Evolutionary conservation across 2,797 vertebrate genomes (phyloP).

Genomic region (Orientallactaga sibirica): DNA sequence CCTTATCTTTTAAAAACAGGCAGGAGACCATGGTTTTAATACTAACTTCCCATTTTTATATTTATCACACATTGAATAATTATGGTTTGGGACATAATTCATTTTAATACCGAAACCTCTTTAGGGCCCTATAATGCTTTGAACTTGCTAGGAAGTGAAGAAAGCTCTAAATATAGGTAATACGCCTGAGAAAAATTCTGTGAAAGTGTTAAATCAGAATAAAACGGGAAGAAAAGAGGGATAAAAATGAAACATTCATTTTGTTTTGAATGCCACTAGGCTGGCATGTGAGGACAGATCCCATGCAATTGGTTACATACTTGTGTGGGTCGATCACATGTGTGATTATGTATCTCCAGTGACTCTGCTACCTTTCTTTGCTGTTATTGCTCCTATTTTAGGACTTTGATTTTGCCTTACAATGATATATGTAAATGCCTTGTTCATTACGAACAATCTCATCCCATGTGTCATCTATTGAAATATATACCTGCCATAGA

Average conservation of each 20-base stretch:
- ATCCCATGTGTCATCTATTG: background rate
- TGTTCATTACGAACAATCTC: background rate
- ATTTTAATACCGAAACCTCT: constrained; percentile 48
- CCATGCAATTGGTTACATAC: background rate
- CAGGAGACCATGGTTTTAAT: constrained; percentile 41
- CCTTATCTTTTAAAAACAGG: constrained; percentile 35
- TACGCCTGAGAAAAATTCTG: background rate
- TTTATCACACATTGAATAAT: constrained; percentile 19
- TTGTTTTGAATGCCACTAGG: constrained; percentile 41
- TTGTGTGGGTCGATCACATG: background rate
- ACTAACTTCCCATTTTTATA: constrained; percentile 45
- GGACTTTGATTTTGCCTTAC: constrained; percentile 59
- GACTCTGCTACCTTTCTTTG: background rate
- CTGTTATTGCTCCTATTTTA: constrained; percentile 48
- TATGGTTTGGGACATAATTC: constrained; percentile 14
- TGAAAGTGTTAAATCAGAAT: constrained; percentile 28
- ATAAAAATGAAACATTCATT: constrained; percentile 35
- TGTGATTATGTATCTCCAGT: background rate
- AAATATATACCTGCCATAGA: constrained; percentile 21
- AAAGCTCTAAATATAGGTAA: constrained; percentile 23
- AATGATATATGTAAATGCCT: constrained; percentile 34
- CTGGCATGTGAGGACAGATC: background rate
- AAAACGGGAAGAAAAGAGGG: constrained; percentile 2
- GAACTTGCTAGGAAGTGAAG: constrained; percentile 46
- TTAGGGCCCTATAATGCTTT: background rate